Percentiles rank a stretch among this genome's conserved stretches.
phyloP scores from a whole-genome alignment of 1,140 invertebrate species.

The Spodoptera litura region DNA sequence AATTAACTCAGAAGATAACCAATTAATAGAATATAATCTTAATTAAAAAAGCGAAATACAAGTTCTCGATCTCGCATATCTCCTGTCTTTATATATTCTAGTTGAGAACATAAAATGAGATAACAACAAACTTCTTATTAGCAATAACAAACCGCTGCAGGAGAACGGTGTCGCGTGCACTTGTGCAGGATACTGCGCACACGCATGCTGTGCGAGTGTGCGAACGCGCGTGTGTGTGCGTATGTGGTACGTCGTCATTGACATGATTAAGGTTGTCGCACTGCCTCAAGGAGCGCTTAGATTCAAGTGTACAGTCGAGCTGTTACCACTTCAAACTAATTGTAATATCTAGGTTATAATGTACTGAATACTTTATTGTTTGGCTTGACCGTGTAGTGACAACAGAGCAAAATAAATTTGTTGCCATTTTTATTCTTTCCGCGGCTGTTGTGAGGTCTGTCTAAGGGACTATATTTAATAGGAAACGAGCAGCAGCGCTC shows the following conservation, averaged over 20 bases:
- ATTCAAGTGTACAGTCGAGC: conserved; percentile 45
- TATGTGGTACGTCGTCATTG: conserved; percentile 68
- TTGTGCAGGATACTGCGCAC: conserved; percentile 43
- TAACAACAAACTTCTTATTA: conserved; percentile 24
- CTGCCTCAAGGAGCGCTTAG: conserved; percentile 63
- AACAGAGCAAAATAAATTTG: too few species aligned
- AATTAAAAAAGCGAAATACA: not conserved
- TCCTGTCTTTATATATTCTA: not conserved
- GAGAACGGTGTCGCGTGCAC: conserved; percentile 34
- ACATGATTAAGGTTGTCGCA: conserved; percentile 72
- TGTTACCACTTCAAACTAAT: not conserved
- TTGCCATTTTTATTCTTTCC: too few species aligned
- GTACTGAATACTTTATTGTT: too few species aligned
- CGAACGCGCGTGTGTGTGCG: conserved; percentile 46
- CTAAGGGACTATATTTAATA: too few species aligned
- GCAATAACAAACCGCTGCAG: conserved; percentile 31
- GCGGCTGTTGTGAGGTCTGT: too few species aligned
- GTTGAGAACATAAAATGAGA: conserved; percentile 1
- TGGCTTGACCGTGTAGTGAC: too few species aligned
- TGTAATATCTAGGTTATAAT: conserved; percentile 23
- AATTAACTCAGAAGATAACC: too few species aligned
- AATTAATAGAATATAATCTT: not conserved
- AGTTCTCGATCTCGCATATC: too few species aligned
- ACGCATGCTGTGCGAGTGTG: conserved; percentile 40
- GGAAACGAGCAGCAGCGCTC: too few species aligned